These are phyloP conservation scores for Aphodius granarius DNA, from an alignment of 2,888 invertebrate genomes.

Conservation along the genomic window DNA sequence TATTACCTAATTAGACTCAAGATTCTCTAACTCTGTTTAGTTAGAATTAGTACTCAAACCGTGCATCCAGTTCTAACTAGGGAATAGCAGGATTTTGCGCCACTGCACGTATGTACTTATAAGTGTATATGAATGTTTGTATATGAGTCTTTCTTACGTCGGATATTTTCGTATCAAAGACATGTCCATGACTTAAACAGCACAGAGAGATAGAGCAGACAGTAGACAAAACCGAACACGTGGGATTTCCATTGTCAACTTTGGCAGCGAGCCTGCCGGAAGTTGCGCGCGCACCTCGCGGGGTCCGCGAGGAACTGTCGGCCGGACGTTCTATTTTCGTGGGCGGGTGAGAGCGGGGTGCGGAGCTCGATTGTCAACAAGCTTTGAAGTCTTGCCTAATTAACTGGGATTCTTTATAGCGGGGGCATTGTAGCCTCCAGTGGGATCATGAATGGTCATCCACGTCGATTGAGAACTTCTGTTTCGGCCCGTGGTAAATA, in stretches of 20 bases:
- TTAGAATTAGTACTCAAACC: too few relatives aligned
- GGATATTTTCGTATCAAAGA: neutral
- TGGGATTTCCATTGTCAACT: conserved; percentile 52
- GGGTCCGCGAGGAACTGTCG: conserved; percentile 33
- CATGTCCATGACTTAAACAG: conserved; percentile 8
- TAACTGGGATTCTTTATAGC: conserved; percentile 47
- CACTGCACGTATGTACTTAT: too few relatives aligned
- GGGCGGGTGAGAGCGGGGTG: conserved; percentile 28
- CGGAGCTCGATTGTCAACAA: conserved; percentile 48
- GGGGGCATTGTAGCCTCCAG: conserved; percentile 36
- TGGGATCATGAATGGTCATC: conserved; percentile 37
- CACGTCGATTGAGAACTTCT: conserved; percentile 32
- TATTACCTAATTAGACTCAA: too few relatives aligned
- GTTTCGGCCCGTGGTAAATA: conserved; percentile 4
- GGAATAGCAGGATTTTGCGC: too few relatives aligned
- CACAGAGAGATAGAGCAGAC: too few relatives aligned
- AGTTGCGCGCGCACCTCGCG: conserved; percentile 39
- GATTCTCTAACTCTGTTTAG: too few relatives aligned
- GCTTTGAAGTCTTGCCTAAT: conserved; percentile 51
- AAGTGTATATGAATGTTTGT: too few relatives aligned
- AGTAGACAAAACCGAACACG: conserved; percentile 20
- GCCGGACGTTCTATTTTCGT: conserved; percentile 20
- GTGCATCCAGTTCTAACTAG: too few relatives aligned
- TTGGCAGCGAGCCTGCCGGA: conserved; percentile 53
- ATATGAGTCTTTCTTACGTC: too few relatives aligned